Percentiles rank a stretch among this genome's conserved stretches.
These are phyloP conservation scores for Platichthys flesus DNA, from an alignment of 2,113 vertebrate species.

Conservation along the genomic window DNA sequence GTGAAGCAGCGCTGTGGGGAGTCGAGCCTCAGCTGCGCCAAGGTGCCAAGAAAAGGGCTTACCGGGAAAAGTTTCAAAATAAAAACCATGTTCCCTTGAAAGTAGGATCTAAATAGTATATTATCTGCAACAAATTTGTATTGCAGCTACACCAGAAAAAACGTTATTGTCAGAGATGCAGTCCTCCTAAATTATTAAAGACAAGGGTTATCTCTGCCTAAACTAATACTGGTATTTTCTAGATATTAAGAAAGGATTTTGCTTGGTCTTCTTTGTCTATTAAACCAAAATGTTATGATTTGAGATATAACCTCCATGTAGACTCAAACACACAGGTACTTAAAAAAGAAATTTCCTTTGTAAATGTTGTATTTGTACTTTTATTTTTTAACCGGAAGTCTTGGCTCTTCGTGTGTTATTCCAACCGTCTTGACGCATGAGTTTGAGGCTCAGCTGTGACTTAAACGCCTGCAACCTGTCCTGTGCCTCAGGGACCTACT, in stretches of 20 bases:
- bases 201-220: too few species aligned
- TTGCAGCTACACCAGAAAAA: background rate
- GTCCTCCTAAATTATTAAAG: too few species aligned
- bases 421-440: background rate
- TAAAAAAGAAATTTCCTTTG: background rate
- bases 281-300: too few species aligned
- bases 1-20: conserved; percentile 9
- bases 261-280: background rate
- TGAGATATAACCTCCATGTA: too few species aligned
- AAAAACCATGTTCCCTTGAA: conserved; percentile 2
- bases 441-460: conserved; percentile 54
- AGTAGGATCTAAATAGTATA: background rate
- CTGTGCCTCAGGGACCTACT: conserved; percentile 16
- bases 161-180: background rate
- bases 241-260: background rate
- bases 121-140: background rate
- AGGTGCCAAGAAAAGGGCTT: background rate
- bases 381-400: background rate
- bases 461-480: conserved; percentile 39
- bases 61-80: conserved; percentile 32
- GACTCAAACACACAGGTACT: background rate
- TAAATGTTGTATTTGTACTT: conserved; percentile 36
- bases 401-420: background rate
- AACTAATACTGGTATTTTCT: background rate
- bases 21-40: conserved; percentile 3